Conservation (phyloP, 1,140 invertebrate species). For the Diorhabda elongata region DNA sequence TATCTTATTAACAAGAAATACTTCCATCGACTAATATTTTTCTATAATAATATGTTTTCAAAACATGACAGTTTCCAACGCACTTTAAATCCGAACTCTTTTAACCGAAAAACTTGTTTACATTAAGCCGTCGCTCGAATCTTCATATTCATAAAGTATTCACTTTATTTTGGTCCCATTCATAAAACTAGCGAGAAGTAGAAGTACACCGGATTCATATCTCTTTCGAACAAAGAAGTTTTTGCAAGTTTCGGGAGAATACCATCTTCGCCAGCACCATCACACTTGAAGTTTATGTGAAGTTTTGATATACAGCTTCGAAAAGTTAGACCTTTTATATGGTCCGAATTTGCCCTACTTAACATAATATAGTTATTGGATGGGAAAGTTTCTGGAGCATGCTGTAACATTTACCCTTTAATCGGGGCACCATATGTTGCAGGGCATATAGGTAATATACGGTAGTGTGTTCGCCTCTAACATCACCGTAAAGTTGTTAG, state of each 20-base stretch:
- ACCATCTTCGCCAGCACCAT: neutral
- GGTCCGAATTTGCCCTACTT: conserved; percentile 21
- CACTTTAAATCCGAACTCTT: neutral
- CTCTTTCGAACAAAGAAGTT: conserved; percentile 2
- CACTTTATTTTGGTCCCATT: neutral
- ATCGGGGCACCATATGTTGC: conserved; percentile 24
- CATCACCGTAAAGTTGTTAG: conserved; percentile 25
- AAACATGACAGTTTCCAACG: too few species aligned
- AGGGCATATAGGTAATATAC: conserved; percentile 28
- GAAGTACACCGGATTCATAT: neutral
- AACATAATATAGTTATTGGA: conserved; percentile 28
- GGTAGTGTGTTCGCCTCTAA: conserved; percentile 24
- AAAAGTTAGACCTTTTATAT: conserved; percentile 15
- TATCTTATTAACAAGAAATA: too few species aligned
- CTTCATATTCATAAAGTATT: neutral
- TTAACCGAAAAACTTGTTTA: neutral
- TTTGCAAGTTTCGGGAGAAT: neutral
- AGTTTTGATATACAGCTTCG: conserved; percentile 21
- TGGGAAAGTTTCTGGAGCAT: conserved; percentile 24
- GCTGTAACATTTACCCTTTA: conserved; percentile 27
- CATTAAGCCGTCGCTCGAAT: neutral
- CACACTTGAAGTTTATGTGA: conserved; percentile 15
- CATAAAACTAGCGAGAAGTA: conserved; percentile 1
- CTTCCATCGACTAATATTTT: too few species aligned
- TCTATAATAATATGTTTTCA: too few species aligned